Conservation (phyloP, 2,113 vertebrate genomes). For the Rhagologus leucostigma region DNA sequence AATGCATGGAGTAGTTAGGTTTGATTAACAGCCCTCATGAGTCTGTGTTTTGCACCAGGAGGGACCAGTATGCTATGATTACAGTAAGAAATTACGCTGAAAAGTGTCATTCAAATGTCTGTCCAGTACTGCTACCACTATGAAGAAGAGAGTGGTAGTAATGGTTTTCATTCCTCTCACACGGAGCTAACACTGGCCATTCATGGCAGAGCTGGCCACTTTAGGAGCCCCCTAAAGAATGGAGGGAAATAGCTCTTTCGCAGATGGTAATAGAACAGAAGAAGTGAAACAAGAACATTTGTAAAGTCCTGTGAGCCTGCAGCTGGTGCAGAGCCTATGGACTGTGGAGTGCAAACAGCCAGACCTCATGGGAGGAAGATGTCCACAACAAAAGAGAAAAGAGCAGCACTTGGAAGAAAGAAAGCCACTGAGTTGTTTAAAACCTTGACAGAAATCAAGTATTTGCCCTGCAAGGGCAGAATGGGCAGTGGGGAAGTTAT, state of each 20-base stretch:
- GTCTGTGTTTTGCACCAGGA: not conserved
- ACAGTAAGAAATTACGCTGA: not conserved
- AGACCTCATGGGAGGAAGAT: not conserved
- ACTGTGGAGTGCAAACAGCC: not conserved
- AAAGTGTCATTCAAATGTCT: not conserved
- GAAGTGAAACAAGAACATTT: not conserved
- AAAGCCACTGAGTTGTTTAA: not conserved
- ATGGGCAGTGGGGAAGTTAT: not conserved
- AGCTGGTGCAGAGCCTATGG: not conserved
- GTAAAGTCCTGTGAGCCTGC: not conserved
- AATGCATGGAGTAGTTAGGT: not conserved
- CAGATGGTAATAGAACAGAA: not conserved
- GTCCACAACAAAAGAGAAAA: not conserved
- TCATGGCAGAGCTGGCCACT: not conserved
- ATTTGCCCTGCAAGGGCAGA: not conserved
- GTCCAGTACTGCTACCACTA: not conserved
- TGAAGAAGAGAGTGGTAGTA: not conserved
- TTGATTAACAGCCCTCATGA: not conserved
- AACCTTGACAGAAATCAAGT: not conserved
- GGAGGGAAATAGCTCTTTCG: not conserved
- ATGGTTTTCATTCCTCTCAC: not conserved
- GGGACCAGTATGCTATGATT: not conserved
- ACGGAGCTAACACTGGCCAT: not conserved
- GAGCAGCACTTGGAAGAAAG: not conserved
- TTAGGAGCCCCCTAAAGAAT: not conserved